Conservation (phyloP, 2,888 invertebrate genomes). For the Spicauda simplicius region DNA sequence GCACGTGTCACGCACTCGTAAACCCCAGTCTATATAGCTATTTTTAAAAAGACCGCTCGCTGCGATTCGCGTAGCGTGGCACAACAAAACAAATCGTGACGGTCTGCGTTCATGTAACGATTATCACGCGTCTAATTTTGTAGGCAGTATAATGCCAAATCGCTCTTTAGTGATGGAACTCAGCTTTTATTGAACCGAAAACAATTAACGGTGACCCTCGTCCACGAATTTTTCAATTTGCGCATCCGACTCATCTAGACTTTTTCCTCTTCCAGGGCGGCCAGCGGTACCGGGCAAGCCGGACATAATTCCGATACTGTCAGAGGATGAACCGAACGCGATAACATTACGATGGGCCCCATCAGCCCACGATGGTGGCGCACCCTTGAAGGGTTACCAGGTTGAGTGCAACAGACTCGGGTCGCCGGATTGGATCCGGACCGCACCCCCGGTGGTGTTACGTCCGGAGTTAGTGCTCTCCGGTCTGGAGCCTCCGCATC, state of each 20-base stretch:
- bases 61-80: slow-evolving; percentile 76
- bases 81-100: slow-evolving; percentile 84
- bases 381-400: slow-evolving; percentile 92
- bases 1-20: slow-evolving; percentile 45
- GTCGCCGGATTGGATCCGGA: slow-evolving; percentile 93
- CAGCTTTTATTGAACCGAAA: slow-evolving; percentile 41
- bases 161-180: slow-evolving; percentile 56
- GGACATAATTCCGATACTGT: slow-evolving; percentile 88
- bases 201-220: slow-evolving; percentile 11
- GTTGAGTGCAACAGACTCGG: slow-evolving; percentile 89
- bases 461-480: slow-evolving; percentile 91
- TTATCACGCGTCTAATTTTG: slow-evolving; percentile 78
- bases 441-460: slow-evolving; percentile 89
- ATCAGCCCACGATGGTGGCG: slow-evolving; percentile 93
- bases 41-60: slow-evolving; percentile 78
- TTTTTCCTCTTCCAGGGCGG: slow-evolving; percentile 85
- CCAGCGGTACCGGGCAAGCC: slow-evolving; percentile 94
- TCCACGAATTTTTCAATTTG: not conserved
- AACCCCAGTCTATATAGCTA: slow-evolving; percentile 65
- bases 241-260: slow-evolving; percentile 1
- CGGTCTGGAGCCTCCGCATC: slow-evolving; percentile 93
- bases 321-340: slow-evolving; percentile 91
- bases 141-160: slow-evolving; percentile 74
- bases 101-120: slow-evolving; percentile 77
- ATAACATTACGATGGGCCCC: slow-evolving; percentile 93